phyloP scores from a whole-genome alignment of 1,140 invertebrate genomes.

The Drosophila gunungcola region DNA sequence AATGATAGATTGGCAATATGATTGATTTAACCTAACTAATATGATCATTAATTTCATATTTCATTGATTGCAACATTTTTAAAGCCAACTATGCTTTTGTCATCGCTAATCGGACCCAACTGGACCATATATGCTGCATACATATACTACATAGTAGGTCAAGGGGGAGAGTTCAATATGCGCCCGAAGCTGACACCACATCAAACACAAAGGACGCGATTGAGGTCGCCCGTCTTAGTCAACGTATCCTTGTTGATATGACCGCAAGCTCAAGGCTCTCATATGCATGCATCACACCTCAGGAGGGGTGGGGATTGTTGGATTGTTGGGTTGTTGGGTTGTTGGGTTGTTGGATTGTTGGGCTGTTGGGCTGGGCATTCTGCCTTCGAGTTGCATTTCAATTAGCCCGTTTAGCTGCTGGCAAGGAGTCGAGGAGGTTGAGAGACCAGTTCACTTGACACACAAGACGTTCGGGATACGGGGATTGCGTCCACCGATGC shows the following conservation, averaged over 20 bases:
- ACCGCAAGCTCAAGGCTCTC: constrained; percentile 48
- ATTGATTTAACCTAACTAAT: too few relatives aligned
- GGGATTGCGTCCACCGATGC: constrained; percentile 13
- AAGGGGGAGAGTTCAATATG: background rate
- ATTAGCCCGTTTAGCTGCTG: constrained; percentile 39
- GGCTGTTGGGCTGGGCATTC: background rate
- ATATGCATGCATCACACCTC: constrained; percentile 43
- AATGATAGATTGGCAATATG: too few relatives aligned
- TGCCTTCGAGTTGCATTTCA: constrained; percentile 41
- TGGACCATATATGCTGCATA: background rate
- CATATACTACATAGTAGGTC: background rate
- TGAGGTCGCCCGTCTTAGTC: constrained; percentile 40
- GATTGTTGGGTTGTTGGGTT: too few relatives aligned
- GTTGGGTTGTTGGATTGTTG: background rate
- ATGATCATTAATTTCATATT: too few relatives aligned
- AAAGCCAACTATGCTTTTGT: too few relatives aligned
- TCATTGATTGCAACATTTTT: too few relatives aligned
- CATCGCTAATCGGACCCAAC: background rate
- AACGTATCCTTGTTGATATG: constrained; percentile 46
- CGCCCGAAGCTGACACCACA: constrained; percentile 31
- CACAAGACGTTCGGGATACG: constrained; percentile 7
- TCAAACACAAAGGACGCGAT: constrained; percentile 50
- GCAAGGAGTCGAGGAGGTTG: constrained; percentile 1
- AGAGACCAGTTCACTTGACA: constrained; percentile 7
- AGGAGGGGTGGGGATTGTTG: background rate